Base-by-base conservation (phyloP, 2,888 invertebrate genomes). In the Suillia variegata region DNA sequence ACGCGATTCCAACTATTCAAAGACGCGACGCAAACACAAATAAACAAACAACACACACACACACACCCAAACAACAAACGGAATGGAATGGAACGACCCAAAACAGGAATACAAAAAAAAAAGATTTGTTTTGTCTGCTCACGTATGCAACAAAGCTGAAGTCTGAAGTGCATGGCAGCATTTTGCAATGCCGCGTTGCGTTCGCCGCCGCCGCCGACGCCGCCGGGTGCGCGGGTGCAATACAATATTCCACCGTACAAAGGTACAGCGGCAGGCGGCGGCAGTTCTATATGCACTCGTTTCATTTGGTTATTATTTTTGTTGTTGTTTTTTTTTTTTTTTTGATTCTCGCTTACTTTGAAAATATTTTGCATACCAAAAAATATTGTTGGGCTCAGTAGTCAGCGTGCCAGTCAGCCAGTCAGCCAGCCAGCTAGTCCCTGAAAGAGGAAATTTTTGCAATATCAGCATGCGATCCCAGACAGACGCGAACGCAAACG, bases 141-240 rank as follows among this genome's bases (percentile, higher is more conserved):
- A 52, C 20, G 34, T 34, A 61, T 65, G 74, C 71, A 70, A 69
- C 73, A 70, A 71, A 70, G 69, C 69, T n/a, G n/a, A n/a, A n/a
- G 69, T 71, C 71, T 73, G 71, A 71, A 71, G 71, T 71, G 71
- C 71, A 73, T 45, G 22, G 56, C 50, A 49, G 56, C 64, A 49
- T 38, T 38, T 38, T 45, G 20, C 45, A 45, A 38, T 38, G 15
- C 15, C 38, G n/a, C n/a, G n/a, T n/a, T n/a, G 17, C 17, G 6
- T 15, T 10, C 18, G 5, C 15, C 2, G 20, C 48, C 6, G 21
- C 6, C 6, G 20, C 15, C 5, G 18, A 15, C n/a, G 31, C 2
- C 13, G 12, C 5, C 3, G 21, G 50, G 50, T n/a, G 17, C 50
- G 50, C 50, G 50, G 26, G 26, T 1, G 50, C 6, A 26, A 10